These are phyloP conservation scores for Rhodinocichla rosea DNA, from an alignment of 2,113 vertebrate genomes.

Conservation along the genomic window DNA sequence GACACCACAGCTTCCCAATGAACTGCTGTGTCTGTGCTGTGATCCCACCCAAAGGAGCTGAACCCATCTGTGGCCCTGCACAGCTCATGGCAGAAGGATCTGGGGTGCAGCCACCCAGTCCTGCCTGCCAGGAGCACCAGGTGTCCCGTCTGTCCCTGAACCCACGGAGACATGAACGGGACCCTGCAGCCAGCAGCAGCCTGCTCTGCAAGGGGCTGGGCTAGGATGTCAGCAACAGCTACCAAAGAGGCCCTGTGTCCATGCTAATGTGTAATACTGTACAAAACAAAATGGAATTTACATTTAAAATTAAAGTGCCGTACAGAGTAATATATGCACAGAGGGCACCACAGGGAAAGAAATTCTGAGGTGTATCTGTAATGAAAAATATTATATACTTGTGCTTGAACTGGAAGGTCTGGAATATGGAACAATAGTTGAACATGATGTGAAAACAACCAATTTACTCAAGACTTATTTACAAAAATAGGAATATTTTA, in stretches of 20 bases:
- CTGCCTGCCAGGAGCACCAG: background rate
- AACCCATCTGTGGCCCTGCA: background rate
- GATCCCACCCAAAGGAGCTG: fast-evolving
- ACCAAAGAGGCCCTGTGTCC: background rate
- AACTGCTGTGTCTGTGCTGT: background rate
- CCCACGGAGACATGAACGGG: fast-evolving
- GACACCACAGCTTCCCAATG: fast-evolving
- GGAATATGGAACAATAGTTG: background rate
- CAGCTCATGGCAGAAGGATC: background rate
- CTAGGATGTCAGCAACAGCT: background rate
- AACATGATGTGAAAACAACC: background rate
- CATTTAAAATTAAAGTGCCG: background rate
- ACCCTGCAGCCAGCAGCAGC: fast-evolving
- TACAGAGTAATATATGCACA: background rate
- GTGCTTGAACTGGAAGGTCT: background rate
- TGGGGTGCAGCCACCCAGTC: background rate
- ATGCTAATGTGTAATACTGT: background rate
- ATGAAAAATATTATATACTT: background rate
- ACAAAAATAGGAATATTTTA: background rate
- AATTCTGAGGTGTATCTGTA: background rate
- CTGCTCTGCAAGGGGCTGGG: background rate
- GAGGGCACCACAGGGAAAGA: background rate
- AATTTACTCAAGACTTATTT: background rate
- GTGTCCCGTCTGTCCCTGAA: fast-evolving
- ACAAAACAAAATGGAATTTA: background rate